Percentiles rank a stretch among this genome's conserved stretches.
These are phyloP conservation scores for Momotus momota DNA, from an alignment of 2,797 vertebrate species.

Conservation along the genomic window DNA sequence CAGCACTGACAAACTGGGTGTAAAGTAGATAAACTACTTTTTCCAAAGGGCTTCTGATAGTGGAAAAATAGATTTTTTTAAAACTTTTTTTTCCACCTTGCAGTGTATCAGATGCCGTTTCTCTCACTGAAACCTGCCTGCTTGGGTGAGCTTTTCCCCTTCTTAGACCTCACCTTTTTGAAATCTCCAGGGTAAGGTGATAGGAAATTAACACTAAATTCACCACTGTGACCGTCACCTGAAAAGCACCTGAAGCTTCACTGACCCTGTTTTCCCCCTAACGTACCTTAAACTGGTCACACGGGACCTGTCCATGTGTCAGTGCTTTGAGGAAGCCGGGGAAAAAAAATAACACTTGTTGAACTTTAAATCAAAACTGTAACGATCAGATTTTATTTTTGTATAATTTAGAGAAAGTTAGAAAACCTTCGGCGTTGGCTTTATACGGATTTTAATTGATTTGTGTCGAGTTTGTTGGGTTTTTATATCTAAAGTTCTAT, in stretches of 20 bases:
- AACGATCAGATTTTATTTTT: slow-evolving; percentile 81
- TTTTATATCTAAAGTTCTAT: slow-evolving; percentile 80
- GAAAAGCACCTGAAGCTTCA: not conserved
- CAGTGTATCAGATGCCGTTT: no score
- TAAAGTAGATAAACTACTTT: not conserved
- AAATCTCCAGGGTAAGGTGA: fast-evolving
- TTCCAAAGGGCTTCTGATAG: not conserved
- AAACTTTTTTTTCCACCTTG: not conserved
- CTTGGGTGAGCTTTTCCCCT: not conserved
- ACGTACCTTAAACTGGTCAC: not conserved
- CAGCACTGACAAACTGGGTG: not conserved
- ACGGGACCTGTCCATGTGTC: not conserved
- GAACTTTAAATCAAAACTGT: slow-evolving; percentile 77
- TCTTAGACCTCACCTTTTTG: not conserved
- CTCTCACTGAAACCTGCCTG: not conserved
- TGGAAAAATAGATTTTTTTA: no score
- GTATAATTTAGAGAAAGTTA: slow-evolving; percentile 72
- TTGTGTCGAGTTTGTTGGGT: slow-evolving; percentile 57
- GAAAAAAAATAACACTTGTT: not conserved
- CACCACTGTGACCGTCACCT: not conserved
- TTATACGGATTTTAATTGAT: slow-evolving; percentile 59
- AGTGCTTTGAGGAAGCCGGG: not conserved
- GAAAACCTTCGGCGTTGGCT: slow-evolving; percentile 55
- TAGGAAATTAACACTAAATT: not conserved
- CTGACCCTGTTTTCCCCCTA: not conserved